Base-by-base conservation (phyloP, 2,113 vertebrate genomes). In the Theropithecus gelada region DNA sequence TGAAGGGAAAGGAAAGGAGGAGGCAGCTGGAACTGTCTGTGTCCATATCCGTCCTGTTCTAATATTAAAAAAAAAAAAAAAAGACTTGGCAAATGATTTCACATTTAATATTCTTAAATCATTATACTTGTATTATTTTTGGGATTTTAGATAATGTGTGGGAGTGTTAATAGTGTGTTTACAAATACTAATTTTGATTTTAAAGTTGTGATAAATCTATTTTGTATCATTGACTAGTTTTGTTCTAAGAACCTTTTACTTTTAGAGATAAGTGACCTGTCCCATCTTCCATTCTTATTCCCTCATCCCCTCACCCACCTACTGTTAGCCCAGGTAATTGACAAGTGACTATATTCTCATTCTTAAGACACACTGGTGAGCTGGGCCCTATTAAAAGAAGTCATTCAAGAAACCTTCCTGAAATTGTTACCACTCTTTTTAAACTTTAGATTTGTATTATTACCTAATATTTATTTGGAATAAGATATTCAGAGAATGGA, bases 161-260 rank as follows among this genome's bases (percentile, higher is more conserved):
- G 7, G 75, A 48, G 48, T 79, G 40, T 83, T 84, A 76, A 75
- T 66, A 64, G 10, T 83, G 35, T 88, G 27, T 83, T 97, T 82
- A 57, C 17, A 92, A 93, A 95, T 92, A 85, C 0, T 95, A 38
- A 11, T 64, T 97, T 94, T 94, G 23, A 86, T 94, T 95, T 93
- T 97, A 95, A 35, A 25, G n/a, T 90, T 82, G 14, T 89, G 73
- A 83, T 86, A 87, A 75, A 92, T 96, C 22, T 80, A 12, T 61
- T 95, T 92, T 86, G 8, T 90, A 70, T 88, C 35, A 91, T 93
- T 81, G 40, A 84, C 25, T 70, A 88, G 48, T 68, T 73, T 81
- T 88, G 17, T 87, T 90, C 27, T 80, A 30, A 38, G 48, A 50
- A 50, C 48, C 43, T 40, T n/a, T 95, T 17, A 57, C 55, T 93